Conservation (phyloP, 2,888 invertebrate genomes). For the Ctena decussata region DNA sequence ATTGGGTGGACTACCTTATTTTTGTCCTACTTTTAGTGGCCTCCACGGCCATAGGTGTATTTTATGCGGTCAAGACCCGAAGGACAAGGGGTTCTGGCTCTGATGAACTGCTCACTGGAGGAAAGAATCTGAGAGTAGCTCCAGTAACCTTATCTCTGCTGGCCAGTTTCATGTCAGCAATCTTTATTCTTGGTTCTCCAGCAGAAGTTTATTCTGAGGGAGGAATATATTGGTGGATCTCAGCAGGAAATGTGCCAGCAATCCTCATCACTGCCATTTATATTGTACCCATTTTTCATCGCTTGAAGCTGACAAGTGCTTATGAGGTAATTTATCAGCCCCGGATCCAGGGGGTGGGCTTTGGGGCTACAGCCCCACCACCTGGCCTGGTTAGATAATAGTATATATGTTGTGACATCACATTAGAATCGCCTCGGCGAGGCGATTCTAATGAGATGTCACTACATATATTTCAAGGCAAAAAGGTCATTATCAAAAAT, state of each 20-base stretch:
- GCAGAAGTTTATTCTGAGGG: not conserved
- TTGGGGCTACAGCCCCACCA: too few relatives aligned
- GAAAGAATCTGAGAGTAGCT: not conserved
- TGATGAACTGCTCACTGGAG: not conserved
- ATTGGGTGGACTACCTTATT: not conserved
- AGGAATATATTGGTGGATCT: not conserved
- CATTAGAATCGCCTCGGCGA: too few relatives aligned
- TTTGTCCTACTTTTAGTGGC: not conserved
- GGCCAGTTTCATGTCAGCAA: constrained; percentile 3
- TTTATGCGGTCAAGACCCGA: not conserved
- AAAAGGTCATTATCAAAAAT: too few relatives aligned
- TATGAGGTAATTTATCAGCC: constrained; percentile 6
- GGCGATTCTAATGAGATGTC: too few relatives aligned
- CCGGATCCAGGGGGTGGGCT: too few relatives aligned
- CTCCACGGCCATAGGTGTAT: not conserved
- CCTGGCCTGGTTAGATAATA: too few relatives aligned
- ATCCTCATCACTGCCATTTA: not conserved
- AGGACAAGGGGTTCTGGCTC: not conserved
- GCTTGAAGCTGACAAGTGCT: not conserved
- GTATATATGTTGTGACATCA: too few relatives aligned
- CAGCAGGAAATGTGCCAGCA: not conserved
- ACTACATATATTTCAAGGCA: too few relatives aligned
- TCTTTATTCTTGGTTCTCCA: not conserved
- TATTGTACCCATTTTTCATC: not conserved
- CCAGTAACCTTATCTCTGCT: not conserved